Evolutionary conservation across 1,140 invertebrate genomes (phyloP).

Genomic region (Oryctes rhinoceros): DNA sequence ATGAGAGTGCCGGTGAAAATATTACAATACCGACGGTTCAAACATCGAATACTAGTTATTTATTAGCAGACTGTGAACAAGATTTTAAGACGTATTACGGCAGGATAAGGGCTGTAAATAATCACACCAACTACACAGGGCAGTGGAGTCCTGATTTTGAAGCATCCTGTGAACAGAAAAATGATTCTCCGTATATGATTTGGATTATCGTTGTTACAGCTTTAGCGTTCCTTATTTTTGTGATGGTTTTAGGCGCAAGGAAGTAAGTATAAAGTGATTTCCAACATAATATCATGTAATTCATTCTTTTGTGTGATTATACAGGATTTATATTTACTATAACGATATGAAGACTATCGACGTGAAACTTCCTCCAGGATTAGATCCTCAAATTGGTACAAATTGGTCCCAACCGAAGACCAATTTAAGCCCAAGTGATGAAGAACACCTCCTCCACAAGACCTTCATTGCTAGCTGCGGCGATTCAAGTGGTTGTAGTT

Average conservation of each 20-base stretch:
- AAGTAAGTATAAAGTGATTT: background rate
- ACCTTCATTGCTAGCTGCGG: constrained; percentile 53
- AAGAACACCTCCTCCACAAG: constrained; percentile 3
- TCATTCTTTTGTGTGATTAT: constrained; percentile 32
- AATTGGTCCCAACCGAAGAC: constrained; percentile 26
- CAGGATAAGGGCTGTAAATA: constrained; percentile 54
- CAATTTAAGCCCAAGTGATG: background rate
- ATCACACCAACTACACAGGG: constrained; percentile 55
- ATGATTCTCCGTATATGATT: background rate
- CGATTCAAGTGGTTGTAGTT: constrained; percentile 68
- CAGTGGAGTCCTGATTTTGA: constrained; percentile 61
- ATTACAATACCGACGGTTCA: background rate
- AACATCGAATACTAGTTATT: background rate
- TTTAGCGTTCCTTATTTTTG: background rate
- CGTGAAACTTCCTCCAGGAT: constrained; percentile 67
- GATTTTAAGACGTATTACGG: constrained; percentile 24
- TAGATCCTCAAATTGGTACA: constrained; percentile 60
- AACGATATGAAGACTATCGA: constrained; percentile 65
- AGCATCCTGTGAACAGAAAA: background rate
- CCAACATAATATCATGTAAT: background rate
- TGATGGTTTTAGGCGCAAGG: background rate
- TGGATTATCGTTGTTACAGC: background rate
- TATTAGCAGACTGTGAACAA: background rate
- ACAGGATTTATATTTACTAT: constrained; percentile 63
- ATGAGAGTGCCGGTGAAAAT: background rate